Base-by-base conservation (phyloP, 2,888 invertebrate species). In the Platypus cylindrus region DNA sequence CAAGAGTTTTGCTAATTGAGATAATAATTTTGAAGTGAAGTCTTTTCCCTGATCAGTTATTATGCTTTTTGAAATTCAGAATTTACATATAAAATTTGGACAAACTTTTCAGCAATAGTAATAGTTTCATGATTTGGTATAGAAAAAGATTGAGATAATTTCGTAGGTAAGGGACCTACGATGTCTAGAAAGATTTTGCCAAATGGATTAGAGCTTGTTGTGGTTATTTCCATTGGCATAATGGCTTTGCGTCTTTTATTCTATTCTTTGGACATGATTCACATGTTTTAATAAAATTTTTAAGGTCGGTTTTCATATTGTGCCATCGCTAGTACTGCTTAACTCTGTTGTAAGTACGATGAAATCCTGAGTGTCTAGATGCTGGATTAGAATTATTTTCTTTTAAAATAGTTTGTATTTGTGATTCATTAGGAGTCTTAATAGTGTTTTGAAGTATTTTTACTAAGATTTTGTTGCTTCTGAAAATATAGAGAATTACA, bases 271-370 rank as follows among this genome's bases (percentile, higher is more conserved):
- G 55, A 37, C 58, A 58, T 17, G 26, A 26, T 8, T 25, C 13
- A 7, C 33, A 33, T 11, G 3, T 11, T 3, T 33, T 33, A 5
- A 26, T 26, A n/a, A 26, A 26, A 43, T 43, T 32, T 47, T 43
- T 45, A 4, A 58, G 51, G 31, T 54, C 50, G 3, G 41, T 38
- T 37, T 48, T 52, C 51, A 57, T 54, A 4, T 39, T 45, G n/a
- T 34, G 38, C 54, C 56, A 55, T 32, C 46, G 42, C 33, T 15
- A 33, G 15, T 26, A 17, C 15, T 24, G 3, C 14, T 33, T 33
- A 4, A 33, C 30, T 45, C n/a, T 36, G 13, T 44, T 46, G 35
- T 45, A 50, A 4, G 48, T 48, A 34, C 45, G 24, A 30, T 43
- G 40, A 25, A 40, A 41, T 12, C 48, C 48, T 31, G 40, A 38